A percentile compares a stretch with the other conserved stretches of the same genome.
phyloP scores from a whole-genome alignment of 2,113 vertebrate species.

The Cottus gobio region DNA sequence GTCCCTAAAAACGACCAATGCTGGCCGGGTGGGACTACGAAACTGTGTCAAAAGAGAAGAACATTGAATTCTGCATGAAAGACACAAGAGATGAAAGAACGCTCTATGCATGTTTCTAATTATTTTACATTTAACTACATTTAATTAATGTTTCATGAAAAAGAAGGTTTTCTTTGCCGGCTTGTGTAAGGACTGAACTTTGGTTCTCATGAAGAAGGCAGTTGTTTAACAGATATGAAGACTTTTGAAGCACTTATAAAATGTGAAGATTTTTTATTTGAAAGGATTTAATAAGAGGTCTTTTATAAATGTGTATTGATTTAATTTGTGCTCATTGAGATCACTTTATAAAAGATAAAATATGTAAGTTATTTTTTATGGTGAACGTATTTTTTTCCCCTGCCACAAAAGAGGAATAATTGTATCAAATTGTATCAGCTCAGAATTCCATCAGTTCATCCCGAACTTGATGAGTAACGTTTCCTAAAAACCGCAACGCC shows the following conservation, averaged over 20 bases:
- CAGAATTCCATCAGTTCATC: background rate
- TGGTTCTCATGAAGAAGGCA: background rate
- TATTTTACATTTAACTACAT: background rate
- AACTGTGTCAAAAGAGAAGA: background rate
- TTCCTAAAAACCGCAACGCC: background rate
- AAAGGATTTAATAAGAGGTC: background rate
- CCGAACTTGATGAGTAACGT: background rate
- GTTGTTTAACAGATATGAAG: background rate
- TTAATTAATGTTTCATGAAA: background rate
- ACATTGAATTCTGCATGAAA: background rate
- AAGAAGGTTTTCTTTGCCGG: background rate
- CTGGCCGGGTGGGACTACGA: background rate
- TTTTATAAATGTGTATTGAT: background rate
- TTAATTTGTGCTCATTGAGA: too few species aligned
- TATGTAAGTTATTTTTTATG: background rate
- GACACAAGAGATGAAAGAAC: background rate
- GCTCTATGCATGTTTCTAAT: background rate
- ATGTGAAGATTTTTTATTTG: background rate
- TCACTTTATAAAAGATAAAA: too few species aligned
- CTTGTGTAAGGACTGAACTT: background rate
- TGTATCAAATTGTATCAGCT: background rate
- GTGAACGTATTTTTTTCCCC: background rate
- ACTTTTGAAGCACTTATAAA: background rate
- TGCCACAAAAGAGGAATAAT: background rate
- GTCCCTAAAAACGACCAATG: too few species aligned